These are phyloP conservation scores for Rhagonycha fulva DNA, from an alignment of 2,888 invertebrate species.

Conservation along the genomic window DNA sequence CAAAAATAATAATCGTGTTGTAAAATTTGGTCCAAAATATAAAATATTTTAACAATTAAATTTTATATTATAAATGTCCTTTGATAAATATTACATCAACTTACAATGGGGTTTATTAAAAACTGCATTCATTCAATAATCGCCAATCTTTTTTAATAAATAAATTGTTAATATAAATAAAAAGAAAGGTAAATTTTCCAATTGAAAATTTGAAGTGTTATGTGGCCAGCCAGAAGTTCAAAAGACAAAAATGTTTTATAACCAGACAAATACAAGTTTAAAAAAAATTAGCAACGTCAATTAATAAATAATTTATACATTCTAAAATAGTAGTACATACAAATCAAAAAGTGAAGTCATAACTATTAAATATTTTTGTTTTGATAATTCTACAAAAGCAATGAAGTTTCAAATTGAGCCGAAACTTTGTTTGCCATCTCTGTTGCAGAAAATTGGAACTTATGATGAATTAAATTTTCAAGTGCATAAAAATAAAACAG, in stretches of 20 bases:
- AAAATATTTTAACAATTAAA: background rate
- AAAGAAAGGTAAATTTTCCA: background rate
- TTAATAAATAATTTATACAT: background rate
- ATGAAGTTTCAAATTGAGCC: background rate
- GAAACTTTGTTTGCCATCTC: constrained; percentile 21
- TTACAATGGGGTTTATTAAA: background rate
- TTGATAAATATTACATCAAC: background rate
- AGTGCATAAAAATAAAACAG: constrained; percentile 38
- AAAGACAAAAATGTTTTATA: background rate
- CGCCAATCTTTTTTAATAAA: background rate
- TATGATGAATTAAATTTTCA: constrained; percentile 5
- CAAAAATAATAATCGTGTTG: background rate
- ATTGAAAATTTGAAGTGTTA: background rate
- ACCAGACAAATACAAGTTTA: background rate
- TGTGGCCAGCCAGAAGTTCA: background rate
- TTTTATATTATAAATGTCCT: background rate
- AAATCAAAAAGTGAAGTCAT: background rate
- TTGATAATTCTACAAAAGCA: background rate
- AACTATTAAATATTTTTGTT: background rate
- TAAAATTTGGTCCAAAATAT: background rate
- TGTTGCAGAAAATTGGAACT: constrained; percentile 4
- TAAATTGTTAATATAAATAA: background rate
- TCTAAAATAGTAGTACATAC: background rate
- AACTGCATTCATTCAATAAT: background rate
- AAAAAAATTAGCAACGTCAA: background rate